Base-by-base conservation (phyloP, 2,888 invertebrate genomes). In the Cerastis leucographa region DNA sequence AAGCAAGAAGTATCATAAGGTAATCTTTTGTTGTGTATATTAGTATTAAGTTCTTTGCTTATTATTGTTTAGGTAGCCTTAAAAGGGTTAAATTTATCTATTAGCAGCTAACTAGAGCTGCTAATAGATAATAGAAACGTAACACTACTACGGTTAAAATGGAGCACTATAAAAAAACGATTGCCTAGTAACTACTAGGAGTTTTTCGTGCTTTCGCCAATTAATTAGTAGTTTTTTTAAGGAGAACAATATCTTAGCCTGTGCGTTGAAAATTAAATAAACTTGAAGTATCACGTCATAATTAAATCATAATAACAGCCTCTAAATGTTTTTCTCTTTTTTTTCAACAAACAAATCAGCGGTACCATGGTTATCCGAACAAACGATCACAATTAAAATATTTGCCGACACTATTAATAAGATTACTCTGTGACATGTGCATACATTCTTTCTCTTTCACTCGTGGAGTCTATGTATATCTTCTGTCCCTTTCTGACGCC, bases 391-490 rank as follows among this genome's bases (percentile, higher is more conserved):
- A 83, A 87, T 81, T 72, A 80, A 82, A 88, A 81, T 80, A 76
- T 81, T 83, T 83, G 59, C 75, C 74, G 66, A 70, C 77, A 81
- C 74, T 80, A 75, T 76, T 74, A 74, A 78, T 65, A 81, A 80
- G 73, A 84, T 83, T 87, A 88, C 77, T 88, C 89, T 88, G 85
- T 89, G 86, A 74, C 86, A 82, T 86, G 84, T 89, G 88, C 85
- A 89, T 86, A 86, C 76, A 80, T 67, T 69, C 51, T 71, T 65
- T 85, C 83, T 76, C 81, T 64, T 85, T 87, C 62, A 49, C 69
- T 68, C 81, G 2, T 59, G 7, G 3, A 11, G 2, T 2, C 14
- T 22, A 67, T 62, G n/a, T n/a, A n/a, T 86, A 74, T 65, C 35
- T 19, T 0, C 19, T 29, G 19, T 82, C 72, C 67, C 80, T 1